Conservation (phyloP, 2,888 invertebrate species). For the Coenonympha arcania region DNA sequence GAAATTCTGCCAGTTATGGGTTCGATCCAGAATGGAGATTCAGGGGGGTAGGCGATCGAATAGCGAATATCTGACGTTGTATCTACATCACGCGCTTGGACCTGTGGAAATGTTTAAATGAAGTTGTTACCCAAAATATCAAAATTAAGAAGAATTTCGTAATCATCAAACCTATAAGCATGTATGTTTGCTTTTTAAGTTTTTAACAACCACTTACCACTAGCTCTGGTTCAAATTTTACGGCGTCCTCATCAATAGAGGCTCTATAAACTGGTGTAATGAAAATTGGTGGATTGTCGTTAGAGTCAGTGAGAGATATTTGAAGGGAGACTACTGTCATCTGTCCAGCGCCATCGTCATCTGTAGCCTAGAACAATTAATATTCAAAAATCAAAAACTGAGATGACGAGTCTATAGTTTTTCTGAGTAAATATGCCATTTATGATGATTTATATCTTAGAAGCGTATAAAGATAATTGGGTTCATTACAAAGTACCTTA, state of each 20-base stretch:
- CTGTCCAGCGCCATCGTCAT: constrained; percentile 86
- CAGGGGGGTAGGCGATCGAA: constrained; percentile 77
- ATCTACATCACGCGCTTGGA: constrained; percentile 86
- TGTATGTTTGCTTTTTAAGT: background rate
- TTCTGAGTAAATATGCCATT: no score
- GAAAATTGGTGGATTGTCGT: constrained; percentile 92
- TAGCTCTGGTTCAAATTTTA: constrained; percentile 85
- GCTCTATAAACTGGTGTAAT: constrained; percentile 83
- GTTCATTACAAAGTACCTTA: constrained; percentile 76
- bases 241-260: constrained; percentile 89
- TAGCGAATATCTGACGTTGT: constrained; percentile 86
- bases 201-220: constrained; percentile 36
- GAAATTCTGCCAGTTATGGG: constrained; percentile 78
- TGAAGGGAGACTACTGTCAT: constrained; percentile 85
- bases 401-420: no score
- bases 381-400: no score
- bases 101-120: constrained; percentile 54
- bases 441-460: background rate
- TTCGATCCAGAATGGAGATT: constrained; percentile 80
- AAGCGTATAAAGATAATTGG: background rate
- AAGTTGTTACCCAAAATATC: no score
- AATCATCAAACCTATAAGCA: background rate
- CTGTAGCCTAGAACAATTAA: constrained; percentile 79
- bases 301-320: constrained; percentile 85
- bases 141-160: no score